phyloP scores from a whole-genome alignment of 2,797 vertebrate genomes.

The Parambassis ranga region DNA sequence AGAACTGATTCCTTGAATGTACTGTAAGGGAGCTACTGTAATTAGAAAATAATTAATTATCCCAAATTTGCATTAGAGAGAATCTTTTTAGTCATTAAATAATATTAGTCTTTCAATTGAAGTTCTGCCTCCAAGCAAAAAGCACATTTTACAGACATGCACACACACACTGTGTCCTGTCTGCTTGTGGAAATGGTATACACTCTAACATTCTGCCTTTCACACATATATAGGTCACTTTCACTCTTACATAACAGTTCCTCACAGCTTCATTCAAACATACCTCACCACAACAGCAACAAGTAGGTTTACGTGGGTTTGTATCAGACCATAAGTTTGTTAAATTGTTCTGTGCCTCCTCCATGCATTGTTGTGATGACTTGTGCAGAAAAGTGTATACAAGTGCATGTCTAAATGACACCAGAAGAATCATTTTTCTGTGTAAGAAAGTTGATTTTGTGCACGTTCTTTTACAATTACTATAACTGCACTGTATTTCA shows the following conservation, averaged over 20 bases:
- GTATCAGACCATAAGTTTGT: too few species aligned
- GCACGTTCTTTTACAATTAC: background rate
- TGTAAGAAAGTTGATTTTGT: too few species aligned
- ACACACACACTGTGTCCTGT: background rate
- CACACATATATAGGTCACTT: background rate
- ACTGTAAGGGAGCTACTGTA: constrained; percentile 24
- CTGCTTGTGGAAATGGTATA: background rate
- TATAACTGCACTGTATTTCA: background rate
- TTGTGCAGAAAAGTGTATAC: too few species aligned
- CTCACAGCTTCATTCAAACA: too few species aligned
- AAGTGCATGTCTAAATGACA: too few species aligned
- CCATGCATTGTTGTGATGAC: too few species aligned
- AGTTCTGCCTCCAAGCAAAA: constrained; percentile 61
- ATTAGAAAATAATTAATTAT: constrained; percentile 65
- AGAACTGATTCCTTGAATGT: too few species aligned
- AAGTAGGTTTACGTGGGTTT: too few species aligned
- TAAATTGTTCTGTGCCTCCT: too few species aligned
- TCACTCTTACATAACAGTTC: background rate
- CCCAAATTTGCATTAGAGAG: constrained; percentile 58
- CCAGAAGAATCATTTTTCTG: too few species aligned
- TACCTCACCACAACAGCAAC: too few species aligned
- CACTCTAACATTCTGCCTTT: too few species aligned
- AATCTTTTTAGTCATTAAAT: constrained; percentile 71
- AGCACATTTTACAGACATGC: constrained; percentile 16
- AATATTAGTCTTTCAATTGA: constrained; percentile 73